phyloP scores from a whole-genome alignment of 2,797 vertebrate species.

The Chelmon rostratus region DNA sequence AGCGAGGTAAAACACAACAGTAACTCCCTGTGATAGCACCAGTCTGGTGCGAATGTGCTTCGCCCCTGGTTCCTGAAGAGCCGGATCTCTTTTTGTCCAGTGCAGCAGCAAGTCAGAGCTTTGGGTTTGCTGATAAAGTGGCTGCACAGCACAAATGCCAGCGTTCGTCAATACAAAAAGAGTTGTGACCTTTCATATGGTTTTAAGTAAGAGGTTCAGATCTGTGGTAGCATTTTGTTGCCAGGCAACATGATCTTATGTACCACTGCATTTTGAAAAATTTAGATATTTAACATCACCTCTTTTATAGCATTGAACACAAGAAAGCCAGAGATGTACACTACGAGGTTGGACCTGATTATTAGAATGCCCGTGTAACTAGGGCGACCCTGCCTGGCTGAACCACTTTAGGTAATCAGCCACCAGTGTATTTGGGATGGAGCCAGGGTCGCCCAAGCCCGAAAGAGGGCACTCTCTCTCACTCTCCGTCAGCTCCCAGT shows the following conservation, averaged over 20 bases:
- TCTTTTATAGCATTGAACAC: slow-evolving; percentile 1
- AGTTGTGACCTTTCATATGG: slow-evolving; percentile 21
- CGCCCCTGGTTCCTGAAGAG: slow-evolving; percentile 31
- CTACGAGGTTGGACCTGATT: slow-evolving; percentile 1
- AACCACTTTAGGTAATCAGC: slow-evolving; percentile 30
- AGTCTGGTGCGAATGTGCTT: slow-evolving; percentile 35
- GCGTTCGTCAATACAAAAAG: background rate
- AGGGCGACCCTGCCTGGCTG: slow-evolving; percentile 7
- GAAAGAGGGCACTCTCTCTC: slow-evolving; percentile 45
- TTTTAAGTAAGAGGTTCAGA: slow-evolving; percentile 22
- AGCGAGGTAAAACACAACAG: slow-evolving; percentile 47
- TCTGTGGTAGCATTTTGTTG: slow-evolving; percentile 12
- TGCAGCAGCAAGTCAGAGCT: slow-evolving; percentile 13
- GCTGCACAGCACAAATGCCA: background rate
- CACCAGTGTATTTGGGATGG: slow-evolving; percentile 37
- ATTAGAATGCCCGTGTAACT: slow-evolving; percentile 9
- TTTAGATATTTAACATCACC: slow-evolving; percentile 12
- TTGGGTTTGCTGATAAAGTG: slow-evolving; percentile 10
- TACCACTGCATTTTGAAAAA: slow-evolving; percentile 1
- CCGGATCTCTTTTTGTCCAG: slow-evolving; percentile 6
- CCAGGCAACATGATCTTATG: slow-evolving; percentile 29
- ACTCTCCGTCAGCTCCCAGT: slow-evolving; percentile 34
- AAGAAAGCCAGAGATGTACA: background rate
- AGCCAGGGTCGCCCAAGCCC: slow-evolving; percentile 37
- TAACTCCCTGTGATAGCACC: slow-evolving; percentile 19